Percentiles rank a stretch among this genome's conserved stretches.
Conservation (phyloP, 92 coral and sea anemone species). For the Epizoanthus illoricatus region DNA sequence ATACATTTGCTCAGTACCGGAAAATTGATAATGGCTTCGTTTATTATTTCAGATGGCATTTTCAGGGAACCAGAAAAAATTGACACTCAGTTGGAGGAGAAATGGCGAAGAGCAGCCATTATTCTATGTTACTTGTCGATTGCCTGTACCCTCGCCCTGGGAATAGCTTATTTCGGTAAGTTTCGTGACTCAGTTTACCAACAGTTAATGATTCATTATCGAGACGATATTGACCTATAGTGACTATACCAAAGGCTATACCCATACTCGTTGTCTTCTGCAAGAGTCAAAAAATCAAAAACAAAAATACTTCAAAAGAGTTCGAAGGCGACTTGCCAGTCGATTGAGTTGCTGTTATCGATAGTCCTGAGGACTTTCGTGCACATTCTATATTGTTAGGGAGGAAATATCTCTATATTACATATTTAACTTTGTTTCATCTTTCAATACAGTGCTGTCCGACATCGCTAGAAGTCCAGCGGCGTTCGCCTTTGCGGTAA, state of each 20-base stretch:
- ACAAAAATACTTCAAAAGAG: not conserved
- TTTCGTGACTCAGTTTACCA: not conserved
- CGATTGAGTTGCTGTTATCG: constrained; percentile 1
- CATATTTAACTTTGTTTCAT: constrained; percentile 1
- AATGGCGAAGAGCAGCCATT: constrained; percentile 32
- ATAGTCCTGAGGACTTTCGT: not conserved
- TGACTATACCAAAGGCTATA: no score
- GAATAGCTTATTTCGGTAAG: constrained; percentile 33
- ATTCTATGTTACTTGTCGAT: constrained; percentile 27
- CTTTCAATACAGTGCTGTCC: constrained; percentile 13
- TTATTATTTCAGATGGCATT: constrained; percentile 24
- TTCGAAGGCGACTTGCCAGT: not conserved
- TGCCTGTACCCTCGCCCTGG: constrained; percentile 21
- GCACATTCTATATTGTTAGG: not conserved
- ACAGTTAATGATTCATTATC: not conserved
- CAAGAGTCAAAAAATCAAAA: not conserved
- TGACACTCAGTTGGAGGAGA: constrained; percentile 29
- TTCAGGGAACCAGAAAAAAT: constrained; percentile 38
- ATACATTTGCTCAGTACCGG: not conserved
- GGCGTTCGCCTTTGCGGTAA: constrained; percentile 40
- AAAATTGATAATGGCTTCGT: not conserved
- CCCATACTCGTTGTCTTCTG: not conserved
- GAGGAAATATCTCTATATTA: not conserved
- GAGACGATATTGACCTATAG: no score
- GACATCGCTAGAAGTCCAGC: constrained; percentile 33